A percentile compares a stretch with the other conserved stretches of the same genome.
These are phyloP conservation scores for Sarcophaga caerulescens DNA, from an alignment of 2,888 invertebrate species.

Conservation along the genomic window DNA sequence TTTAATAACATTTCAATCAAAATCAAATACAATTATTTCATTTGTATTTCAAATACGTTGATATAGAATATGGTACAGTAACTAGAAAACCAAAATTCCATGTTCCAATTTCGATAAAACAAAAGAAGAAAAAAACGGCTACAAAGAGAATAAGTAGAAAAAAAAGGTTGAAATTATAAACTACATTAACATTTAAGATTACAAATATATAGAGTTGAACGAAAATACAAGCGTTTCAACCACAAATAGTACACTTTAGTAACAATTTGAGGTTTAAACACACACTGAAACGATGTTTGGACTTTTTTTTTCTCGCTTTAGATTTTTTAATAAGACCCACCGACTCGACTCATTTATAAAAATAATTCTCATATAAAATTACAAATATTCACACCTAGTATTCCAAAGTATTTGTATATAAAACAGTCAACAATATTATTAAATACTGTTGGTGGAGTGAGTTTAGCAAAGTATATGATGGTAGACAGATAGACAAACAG, in stretches of 20 bases:
- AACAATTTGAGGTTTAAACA: conserved; percentile 53
- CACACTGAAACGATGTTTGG: neutral
- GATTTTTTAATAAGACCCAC: conserved; percentile 20
- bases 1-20: no score
- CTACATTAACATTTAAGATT: conserved; percentile 18
- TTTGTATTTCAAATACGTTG: no score
- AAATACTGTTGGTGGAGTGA: neutral
- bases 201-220: conserved; percentile 26
- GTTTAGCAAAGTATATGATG: neutral
- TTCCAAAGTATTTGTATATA: conserved; percentile 10
- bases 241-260: conserved; percentile 56
- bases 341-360: conserved; percentile 29
- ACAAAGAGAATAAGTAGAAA: neutral
- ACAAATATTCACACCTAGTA: conserved; percentile 58
- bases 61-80: no score
- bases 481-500: neutral
- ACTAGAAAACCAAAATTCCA: conserved; percentile 2
- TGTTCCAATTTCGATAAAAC: conserved; percentile 15
- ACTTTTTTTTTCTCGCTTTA: neutral
- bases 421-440: no score
- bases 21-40: no score
- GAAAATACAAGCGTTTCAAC: conserved; percentile 17
- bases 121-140: neutral
- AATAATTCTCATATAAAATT: conserved; percentile 55
- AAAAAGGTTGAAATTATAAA: conserved; percentile 3